phyloP scores from a whole-genome alignment of 2,797 vertebrate genomes.

The Acipenser oxyrinchus region DNA sequence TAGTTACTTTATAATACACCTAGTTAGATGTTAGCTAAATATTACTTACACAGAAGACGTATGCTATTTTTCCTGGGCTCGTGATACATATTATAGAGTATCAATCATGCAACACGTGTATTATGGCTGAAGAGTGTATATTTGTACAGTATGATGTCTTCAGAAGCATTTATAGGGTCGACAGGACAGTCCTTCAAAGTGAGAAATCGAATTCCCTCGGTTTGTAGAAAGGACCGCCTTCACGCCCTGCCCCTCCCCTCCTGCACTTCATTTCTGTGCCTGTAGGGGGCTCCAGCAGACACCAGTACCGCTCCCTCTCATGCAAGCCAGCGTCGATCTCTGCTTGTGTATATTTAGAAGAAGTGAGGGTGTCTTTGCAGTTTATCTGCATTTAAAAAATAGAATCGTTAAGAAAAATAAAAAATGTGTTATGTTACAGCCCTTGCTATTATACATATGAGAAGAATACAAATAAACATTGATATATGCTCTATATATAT shows the following conservation, averaged over 20 bases:
- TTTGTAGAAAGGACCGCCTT: constrained; percentile 15
- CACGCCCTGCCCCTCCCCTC: constrained; percentile 9
- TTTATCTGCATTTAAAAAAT: constrained; percentile 41
- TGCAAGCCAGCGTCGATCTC: constrained; percentile 62
- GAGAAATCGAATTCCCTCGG: constrained; percentile 8
- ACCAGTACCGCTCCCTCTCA: constrained; percentile 22
- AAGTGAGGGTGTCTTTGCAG: constrained; percentile 53
- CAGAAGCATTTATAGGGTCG: constrained; percentile 24
- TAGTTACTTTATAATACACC: constrained; percentile 20
- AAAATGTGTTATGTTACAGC: not conserved
- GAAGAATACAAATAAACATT: not conserved
- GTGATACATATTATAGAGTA: constrained; percentile 23
- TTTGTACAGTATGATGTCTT: constrained; percentile 17
- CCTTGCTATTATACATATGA: constrained; percentile 1
- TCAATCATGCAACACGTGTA: constrained; percentile 50
- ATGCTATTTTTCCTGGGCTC: not conserved
- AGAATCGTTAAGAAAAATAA: constrained; percentile 12
- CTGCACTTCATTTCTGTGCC: constrained; percentile 8
- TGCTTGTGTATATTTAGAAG: constrained; percentile 50
- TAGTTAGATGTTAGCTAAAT: constrained; percentile 21
- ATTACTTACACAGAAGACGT: constrained; percentile 24
- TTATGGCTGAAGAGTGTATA: constrained; percentile 34
- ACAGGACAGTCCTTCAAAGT: constrained; percentile 9
- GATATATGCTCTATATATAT: constrained; percentile 26
- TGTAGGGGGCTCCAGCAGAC: constrained; percentile 16